Conservation (phyloP, 1,140 invertebrate species). For the Gryon sp. region DNA sequence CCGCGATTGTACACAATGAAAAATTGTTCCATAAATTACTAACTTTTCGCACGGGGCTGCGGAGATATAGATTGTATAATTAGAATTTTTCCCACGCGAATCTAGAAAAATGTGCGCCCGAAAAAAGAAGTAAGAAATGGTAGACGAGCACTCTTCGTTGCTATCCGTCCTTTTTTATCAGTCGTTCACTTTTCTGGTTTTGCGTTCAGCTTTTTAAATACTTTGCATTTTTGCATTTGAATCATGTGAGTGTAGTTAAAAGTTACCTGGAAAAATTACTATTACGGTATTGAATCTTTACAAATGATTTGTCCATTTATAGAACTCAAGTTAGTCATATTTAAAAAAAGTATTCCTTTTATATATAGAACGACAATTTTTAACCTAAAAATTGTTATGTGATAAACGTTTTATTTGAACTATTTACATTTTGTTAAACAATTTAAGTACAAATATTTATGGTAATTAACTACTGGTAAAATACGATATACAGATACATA, state of each 20-base stretch:
- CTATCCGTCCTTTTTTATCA: conserved; percentile 4
- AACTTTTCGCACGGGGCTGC: conserved; percentile 54
- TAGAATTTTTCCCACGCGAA: conserved; percentile 60
- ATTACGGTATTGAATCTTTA: no score
- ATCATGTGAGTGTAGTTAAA: conserved; percentile 6
- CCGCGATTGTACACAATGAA: conserved; percentile 59
- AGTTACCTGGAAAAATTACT: no score
- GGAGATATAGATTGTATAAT: conserved; percentile 61
- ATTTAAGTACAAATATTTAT: no score
- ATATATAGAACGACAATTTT: no score
- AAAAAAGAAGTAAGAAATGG: conserved; percentile 51
- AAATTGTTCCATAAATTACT: conserved; percentile 62
- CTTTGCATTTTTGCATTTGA: conserved; percentile 13
- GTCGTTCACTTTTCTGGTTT: conserved; percentile 34
- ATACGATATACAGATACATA: no score
- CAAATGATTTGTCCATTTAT: no score
- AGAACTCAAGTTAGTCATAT: no score
- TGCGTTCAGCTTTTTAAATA: conserved; percentile 21
- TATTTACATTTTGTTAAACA: no score
- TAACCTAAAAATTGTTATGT: no score
- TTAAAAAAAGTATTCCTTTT: no score
- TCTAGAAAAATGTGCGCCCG: conserved; percentile 51
- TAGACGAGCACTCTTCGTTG: conserved; percentile 21
- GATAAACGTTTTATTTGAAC: no score
- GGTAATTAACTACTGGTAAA: no score